Base-by-base conservation (phyloP, 2,888 invertebrate species). In the Leistus spinibarbis region DNA sequence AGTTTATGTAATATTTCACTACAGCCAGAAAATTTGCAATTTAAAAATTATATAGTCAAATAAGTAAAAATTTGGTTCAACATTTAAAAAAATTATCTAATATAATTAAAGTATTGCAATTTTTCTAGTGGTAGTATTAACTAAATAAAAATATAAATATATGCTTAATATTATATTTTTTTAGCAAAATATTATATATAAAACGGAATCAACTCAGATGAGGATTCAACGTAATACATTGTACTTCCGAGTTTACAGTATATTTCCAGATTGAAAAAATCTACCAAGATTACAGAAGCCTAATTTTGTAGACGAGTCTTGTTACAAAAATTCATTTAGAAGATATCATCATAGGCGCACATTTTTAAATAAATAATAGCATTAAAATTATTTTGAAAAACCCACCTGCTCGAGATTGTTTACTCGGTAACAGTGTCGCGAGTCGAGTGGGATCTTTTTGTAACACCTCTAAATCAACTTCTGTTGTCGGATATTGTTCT, bases 371-470 rank as follows among this genome's bases (percentile, higher is more conserved):
- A 40, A 10, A 40, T 40, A 3, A 10, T 40, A 10, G 40, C 13
- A 40, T 40, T 13, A 40, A n/a, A n/a, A 1, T 13, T 13, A 40
- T 40, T 40, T 40, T 40, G 7, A 40, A 40, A 40, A 40, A 10
- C 88, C 86, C 81, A 92, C 92, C 91, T 81, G 91, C 91, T 78
- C 93, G 86, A n/a, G 90, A 91, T 83, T 94, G 93, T 85, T 94
- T 94, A 78, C 93, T 93, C 0, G 94, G 94, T 78, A 94, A 85
- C 69, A 94, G 84, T 3, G 94, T 94, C 0, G 93, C 92, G 76
- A 94, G 88, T 78, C 92, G 91, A 54, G 92, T 90, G 13, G 93
- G 92, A 84, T 93, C 93, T 78, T 90, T 88, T 79, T 91, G 88
- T 80, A 93, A 87, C 0, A 91, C 90, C 80, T 93, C 91, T 77